phyloP scores from a whole-genome alignment of 2,888 invertebrate genomes.

The Teleogryllus oceanicus region DNA sequence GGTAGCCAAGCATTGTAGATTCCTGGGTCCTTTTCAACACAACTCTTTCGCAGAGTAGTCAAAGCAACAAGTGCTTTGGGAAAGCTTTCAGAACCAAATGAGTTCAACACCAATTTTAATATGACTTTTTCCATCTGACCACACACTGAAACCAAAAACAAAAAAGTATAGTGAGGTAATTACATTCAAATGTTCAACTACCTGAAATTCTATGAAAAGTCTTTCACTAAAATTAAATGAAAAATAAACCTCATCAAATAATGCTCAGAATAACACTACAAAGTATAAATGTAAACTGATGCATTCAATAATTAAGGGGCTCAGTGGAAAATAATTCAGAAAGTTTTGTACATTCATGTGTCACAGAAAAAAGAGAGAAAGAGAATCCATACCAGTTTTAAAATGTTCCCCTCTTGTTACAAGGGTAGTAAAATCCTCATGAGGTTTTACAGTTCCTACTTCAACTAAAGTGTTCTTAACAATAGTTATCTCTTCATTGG shows the following conservation, averaged over 20 bases:
- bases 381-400: not conserved
- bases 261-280: not conserved
- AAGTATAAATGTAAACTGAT: not conserved
- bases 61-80: constrained; percentile 33
- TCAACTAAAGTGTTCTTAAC: constrained; percentile 40
- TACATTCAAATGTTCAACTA: too few species aligned
- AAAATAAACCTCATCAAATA: not conserved
- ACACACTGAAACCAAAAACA: constrained; percentile 30
- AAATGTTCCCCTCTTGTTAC: constrained; percentile 46
- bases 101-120: constrained; percentile 28
- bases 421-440: constrained; percentile 57
- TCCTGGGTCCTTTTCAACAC: constrained; percentile 24
- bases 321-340: not conserved
- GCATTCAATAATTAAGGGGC: too few species aligned
- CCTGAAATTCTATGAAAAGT: too few species aligned
- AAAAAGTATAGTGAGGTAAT: not conserved
- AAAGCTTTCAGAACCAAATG: constrained; percentile 33
- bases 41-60: constrained; percentile 27
- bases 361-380: constrained; percentile 11
- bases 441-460: constrained; percentile 60
- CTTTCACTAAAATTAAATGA: not conserved
- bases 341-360: not conserved
- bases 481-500: constrained; percentile 35
- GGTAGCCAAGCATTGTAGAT: constrained; percentile 33
- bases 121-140: constrained; percentile 34